Conservation (phyloP, 1,140 invertebrate genomes). For the Atta texana region DNA sequence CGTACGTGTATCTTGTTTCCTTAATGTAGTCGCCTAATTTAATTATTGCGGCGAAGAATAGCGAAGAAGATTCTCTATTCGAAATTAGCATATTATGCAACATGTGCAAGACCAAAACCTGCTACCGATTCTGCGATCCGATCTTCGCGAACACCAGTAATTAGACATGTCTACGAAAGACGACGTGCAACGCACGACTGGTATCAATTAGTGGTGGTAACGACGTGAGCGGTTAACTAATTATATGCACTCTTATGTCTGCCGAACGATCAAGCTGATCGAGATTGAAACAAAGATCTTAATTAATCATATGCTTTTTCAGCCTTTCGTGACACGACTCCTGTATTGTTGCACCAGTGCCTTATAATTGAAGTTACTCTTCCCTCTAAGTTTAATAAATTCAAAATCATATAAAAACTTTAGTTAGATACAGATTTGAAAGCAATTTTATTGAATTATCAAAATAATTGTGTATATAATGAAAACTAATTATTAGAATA, state of each 20-base stretch:
- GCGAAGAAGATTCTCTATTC: not conserved
- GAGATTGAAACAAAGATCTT: constrained; percentile 22
- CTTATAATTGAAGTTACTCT: not conserved
- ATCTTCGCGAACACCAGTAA: constrained; percentile 43
- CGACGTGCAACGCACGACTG: constrained; percentile 43
- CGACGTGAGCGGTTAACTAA: constrained; percentile 56
- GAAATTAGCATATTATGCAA: constrained; percentile 48
- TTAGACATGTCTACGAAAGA: constrained; percentile 49
- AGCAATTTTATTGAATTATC: too few species aligned
- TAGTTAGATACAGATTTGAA: too few species aligned
- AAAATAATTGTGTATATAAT: too few species aligned
- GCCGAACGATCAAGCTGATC: constrained; percentile 17
- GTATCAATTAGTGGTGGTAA: constrained; percentile 53
- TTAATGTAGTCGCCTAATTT: constrained; percentile 34
- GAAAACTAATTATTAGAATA: too few species aligned
- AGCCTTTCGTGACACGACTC: constrained; percentile 37
- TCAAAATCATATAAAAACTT: not conserved
- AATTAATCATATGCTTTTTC: constrained; percentile 45
- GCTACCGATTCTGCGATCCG: constrained; percentile 19
- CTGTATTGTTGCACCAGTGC: constrained; percentile 14
- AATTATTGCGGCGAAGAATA: constrained; percentile 55
- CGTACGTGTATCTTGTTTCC: constrained; percentile 1
- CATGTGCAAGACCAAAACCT: constrained; percentile 1
- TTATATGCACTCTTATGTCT: constrained; percentile 39
- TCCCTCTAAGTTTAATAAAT: not conserved